Evolutionary conservation across 1,140 invertebrate genomes (phyloP).

Genomic region (Liolophura sinensis): DNA sequence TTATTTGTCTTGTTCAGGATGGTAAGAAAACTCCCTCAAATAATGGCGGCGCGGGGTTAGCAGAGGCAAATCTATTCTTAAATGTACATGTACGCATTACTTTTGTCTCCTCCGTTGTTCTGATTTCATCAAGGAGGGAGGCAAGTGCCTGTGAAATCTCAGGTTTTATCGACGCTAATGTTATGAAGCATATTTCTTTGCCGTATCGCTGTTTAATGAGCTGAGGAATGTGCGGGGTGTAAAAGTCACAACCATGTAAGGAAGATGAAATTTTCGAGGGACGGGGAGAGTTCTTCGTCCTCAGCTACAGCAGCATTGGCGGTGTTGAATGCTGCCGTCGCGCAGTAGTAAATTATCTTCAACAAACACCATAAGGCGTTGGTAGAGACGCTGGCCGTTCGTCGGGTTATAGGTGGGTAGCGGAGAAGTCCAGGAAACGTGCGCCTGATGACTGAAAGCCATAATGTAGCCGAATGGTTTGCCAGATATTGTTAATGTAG

Average conservation of each 20-base stretch:
- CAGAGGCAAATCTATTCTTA: too few species aligned
- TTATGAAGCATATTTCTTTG: not conserved
- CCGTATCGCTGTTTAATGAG: conserved; percentile 2
- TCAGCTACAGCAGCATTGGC: conserved; percentile 7
- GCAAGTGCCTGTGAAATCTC: conserved; percentile 20
- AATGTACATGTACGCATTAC: too few species aligned
- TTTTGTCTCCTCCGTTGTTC: too few species aligned
- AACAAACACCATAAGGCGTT: conserved; percentile 20
- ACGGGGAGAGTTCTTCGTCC: conserved; percentile 18
- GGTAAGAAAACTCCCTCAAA: too few species aligned
- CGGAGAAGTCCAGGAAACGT: too few species aligned
- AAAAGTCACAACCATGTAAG: conserved; percentile 9
- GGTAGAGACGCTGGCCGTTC: conserved; percentile 20
- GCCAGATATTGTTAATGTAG: too few species aligned
- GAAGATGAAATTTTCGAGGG: conserved; percentile 22
- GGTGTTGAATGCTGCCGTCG: conserved; percentile 3
- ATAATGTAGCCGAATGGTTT: too few species aligned
- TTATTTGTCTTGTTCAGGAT: too few species aligned
- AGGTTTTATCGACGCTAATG: not conserved
- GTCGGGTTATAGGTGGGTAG: conserved; percentile 14
- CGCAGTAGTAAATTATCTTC: conserved; percentile 17
- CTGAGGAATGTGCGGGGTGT: conserved; percentile 11
- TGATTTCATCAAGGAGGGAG: conserved; percentile 23
- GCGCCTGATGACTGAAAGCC: too few species aligned
- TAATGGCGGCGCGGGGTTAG: too few species aligned